Evolutionary conservation across 64 coral and sea anemone species (phyloP).

Genomic region (Orbicella faveolata): DNA sequence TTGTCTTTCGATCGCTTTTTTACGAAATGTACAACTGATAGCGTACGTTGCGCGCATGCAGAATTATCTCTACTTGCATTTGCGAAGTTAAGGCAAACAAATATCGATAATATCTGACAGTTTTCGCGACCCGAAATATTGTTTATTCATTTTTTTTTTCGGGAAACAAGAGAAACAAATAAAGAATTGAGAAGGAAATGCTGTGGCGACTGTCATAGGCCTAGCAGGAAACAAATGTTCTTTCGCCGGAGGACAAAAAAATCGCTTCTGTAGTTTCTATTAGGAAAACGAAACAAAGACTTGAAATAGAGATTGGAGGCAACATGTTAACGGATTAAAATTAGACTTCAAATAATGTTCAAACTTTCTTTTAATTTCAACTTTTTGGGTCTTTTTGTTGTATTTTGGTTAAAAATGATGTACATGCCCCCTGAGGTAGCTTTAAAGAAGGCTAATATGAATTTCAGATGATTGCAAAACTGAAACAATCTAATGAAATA

Average conservation of each 20-base stretch:
- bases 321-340: background rate
- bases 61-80: background rate
- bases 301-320: background rate
- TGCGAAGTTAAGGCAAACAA: background rate
- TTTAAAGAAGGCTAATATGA: background rate
- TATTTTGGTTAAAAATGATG: background rate
- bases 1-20: background rate
- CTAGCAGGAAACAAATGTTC: constrained; percentile 12
- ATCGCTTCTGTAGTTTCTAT: background rate
- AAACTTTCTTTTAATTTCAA: background rate
- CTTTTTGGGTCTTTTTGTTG: background rate
- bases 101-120: background rate
- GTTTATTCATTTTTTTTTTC: background rate
- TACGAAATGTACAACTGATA: background rate
- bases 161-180: background rate
- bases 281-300: constrained; percentile 7
- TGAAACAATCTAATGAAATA: constrained; percentile 21
- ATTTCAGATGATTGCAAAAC: background rate
- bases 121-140: background rate
- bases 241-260: background rate
- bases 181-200: background rate
- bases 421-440: background rate
- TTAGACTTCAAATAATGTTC: background rate
- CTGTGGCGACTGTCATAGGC: background rate
- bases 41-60: background rate